A percentile compares a stretch with the other conserved stretches of the same genome.
Evolutionary conservation across 2,797 vertebrate species (phyloP).

Genomic region (Cetoscarus ocellatus): DNA sequence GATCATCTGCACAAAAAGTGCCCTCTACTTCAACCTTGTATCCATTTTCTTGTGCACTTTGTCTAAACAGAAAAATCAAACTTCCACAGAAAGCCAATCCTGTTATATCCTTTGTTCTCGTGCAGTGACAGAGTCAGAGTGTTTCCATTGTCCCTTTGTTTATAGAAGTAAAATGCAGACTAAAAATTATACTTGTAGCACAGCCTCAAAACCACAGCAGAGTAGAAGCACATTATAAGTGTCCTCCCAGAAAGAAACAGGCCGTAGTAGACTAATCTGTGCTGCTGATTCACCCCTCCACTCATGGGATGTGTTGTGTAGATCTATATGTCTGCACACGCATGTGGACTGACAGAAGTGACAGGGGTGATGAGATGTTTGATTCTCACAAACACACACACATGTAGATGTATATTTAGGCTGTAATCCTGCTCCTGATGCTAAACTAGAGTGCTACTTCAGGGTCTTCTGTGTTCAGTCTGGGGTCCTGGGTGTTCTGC

Average conservation of each 20-base stretch:
- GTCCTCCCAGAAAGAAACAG: not conserved
- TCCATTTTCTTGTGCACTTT: conserved; percentile 35
- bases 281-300: conserved; percentile 34
- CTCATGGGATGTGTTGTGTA: conserved; percentile 34
- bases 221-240: not conserved
- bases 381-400: conserved; percentile 28
- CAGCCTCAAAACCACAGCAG: conserved; percentile 21
- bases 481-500: conserved; percentile 42
- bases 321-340: conserved; percentile 38
- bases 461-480: conserved; percentile 46
- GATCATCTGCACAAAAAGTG: conserved; percentile 31
- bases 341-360: conserved; percentile 29
- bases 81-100: conserved; percentile 8
- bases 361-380: conserved; percentile 43
- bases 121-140: not conserved
- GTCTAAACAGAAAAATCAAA: conserved; percentile 13
- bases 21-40: conserved; percentile 33
- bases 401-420: conserved; percentile 53
- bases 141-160: conserved; percentile 21
- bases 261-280: conserved; percentile 17
- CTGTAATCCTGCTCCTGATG: conserved; percentile 64
- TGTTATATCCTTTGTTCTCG: conserved; percentile 5
- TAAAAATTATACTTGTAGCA: conserved; percentile 2
- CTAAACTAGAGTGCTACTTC: conserved; percentile 45
- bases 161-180: conserved; percentile 20